Base-by-base conservation (phyloP, 2,797 vertebrate species). In the Margarornis squamiger region DNA sequence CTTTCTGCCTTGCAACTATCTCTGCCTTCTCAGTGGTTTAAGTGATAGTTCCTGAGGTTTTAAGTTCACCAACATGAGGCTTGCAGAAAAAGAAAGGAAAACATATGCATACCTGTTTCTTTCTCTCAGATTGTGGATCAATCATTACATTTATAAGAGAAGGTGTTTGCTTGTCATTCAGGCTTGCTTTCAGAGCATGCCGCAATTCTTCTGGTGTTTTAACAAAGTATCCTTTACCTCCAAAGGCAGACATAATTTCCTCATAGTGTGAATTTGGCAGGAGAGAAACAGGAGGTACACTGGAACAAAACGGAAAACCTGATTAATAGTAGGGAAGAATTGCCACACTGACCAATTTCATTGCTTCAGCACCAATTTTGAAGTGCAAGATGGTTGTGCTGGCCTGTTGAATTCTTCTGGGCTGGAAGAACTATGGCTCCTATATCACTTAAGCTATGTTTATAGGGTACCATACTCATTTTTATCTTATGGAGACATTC, bases 131-230 rank as follows among this genome's bases (percentile, higher is more conserved):
- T 3, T 98, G 98, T 2, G 99, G 99, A 93, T 99, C 98, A 62
- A 99, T 99, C 84, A 99, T 98, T 74, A 99, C 98, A 23, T 99
- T 99, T 92, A 99, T 98, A 46, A 99, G 98, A 82, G 98, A 98
- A 14, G 99, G 99, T 49, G 95, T 97, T 74, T 97, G 93, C 93
- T 97, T 98, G 95, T 99, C 98, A 26, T 94, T 87, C 90, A 99
- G n/a, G 51, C 99, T 98, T 41, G 98, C 93, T 91, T 97, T 96
- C 86, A 99, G 93, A 29, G 99, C 98, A 23, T 93, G 95, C 54
- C 95, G 97, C 82, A 99, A 96, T 95, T 99, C 99, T 96, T 98
- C 98, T 66, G 97, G 98, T 0, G 99, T 99, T 96, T 98, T 97
- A 81, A 99, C 99, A 92, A 99, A 98, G 95, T 99, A 99, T 8